Base-by-base conservation (phyloP, 2,888 invertebrate species). In the Aphidius colemani region DNA sequence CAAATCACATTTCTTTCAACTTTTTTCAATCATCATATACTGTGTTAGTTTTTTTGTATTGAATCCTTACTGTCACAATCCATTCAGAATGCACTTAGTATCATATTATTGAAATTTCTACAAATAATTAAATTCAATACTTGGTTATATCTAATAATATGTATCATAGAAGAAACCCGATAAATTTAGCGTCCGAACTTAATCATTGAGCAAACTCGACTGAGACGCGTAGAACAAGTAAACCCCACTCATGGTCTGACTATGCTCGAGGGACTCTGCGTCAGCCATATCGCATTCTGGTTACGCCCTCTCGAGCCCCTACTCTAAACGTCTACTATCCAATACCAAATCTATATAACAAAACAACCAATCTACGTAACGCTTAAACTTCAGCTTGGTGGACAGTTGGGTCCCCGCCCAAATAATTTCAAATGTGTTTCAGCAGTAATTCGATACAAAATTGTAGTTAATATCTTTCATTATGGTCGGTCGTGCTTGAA, bases 381-480 rank as follows among this genome's bases (percentile, higher is more conserved):
- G 53, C 71, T 67, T 67, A 63, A 63, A 51, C 68, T 68, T 74
- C 63, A 59, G 63, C 72, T 46, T 66, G 69, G 66, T 45, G 46
- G 4, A 57, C 63, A 63, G 71, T 66, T 72, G 61, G 68, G 74
- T 71, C 61, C 71, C 78, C 82, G 81, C 82, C 82, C 79, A 77
- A 75, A 77, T 79, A 80, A 82, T 82, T 81, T 78, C 74, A 77
- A 81, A 80, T 81, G 80, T 80, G 80, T 76, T 79, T 76, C 80
- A 75, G 74, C 77, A 73, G 81, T 82, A 82, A 82, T 82, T 81
- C 79, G 80, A 81, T 82, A 82, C 82, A 81, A 82, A 82, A 82
- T 82, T 81, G 80, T 79, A 81, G 78, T 81, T 82, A 82, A 82
- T 81, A 79, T 81, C 81, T 80, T 82, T 81, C 82, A 78, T 82